phyloP scores from a whole-genome alignment of 2,888 invertebrate species.

The Dorcus parallelipipedus region DNA sequence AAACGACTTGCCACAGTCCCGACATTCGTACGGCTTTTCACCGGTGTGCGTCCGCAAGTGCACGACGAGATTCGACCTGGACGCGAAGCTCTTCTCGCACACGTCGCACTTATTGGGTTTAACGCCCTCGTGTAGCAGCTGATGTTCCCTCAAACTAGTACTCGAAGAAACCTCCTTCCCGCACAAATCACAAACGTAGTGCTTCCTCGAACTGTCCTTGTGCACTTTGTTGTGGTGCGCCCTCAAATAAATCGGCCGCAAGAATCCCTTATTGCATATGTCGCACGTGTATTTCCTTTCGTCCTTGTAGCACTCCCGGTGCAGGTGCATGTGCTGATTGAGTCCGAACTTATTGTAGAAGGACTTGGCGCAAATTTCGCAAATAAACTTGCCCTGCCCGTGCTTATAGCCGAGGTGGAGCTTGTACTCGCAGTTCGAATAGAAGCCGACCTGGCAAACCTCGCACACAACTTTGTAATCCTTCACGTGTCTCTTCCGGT shows the following conservation, averaged over 20 bases:
- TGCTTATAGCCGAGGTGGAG: neutral
- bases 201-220: neutral
- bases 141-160: slow-evolving; percentile 37
- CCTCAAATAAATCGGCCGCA: neutral
- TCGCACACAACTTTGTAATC: neutral
- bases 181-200: slow-evolving; percentile 10
- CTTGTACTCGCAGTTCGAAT: neutral
- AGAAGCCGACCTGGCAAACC: neutral
- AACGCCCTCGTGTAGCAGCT: slow-evolving; percentile 51
- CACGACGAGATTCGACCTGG: slow-evolving; percentile 12
- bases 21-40: slow-evolving; percentile 17
- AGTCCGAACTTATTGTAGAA: neutral
- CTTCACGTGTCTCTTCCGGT: neutral
- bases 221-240: neutral
- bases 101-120: slow-evolving; percentile 48
- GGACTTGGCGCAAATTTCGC: neutral
- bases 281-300: neutral
- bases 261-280: slow-evolving; percentile 4
- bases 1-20: slow-evolving; percentile 17
- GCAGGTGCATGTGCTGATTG: neutral
- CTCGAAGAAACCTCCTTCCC: slow-evolving; percentile 18
- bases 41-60: slow-evolving; percentile 20
- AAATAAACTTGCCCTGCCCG: neutral
- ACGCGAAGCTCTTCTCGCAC: slow-evolving; percentile 16
- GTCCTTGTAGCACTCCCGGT: neutral